Conservation (phyloP, 2,888 invertebrate species). For the Eupithecia tripunctaria region DNA sequence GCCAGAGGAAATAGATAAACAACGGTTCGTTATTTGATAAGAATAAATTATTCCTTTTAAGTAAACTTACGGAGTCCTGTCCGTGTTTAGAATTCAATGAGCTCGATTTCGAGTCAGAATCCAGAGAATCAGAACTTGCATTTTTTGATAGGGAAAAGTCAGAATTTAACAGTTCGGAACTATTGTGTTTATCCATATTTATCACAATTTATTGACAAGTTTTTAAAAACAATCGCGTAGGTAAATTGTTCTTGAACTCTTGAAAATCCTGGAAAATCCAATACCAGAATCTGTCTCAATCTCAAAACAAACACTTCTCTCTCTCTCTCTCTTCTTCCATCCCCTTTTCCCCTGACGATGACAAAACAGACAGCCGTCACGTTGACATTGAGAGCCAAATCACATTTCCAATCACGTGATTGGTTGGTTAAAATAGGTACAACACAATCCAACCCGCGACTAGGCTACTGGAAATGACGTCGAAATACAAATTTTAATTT, state of each 20-base stretch:
- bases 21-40: constrained; percentile 50
- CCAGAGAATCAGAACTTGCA: constrained; percentile 91
- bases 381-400: not conserved
- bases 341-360: not conserved
- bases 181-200: constrained; percentile 87
- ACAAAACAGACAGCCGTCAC: not conserved
- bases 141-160: constrained; percentile 89
- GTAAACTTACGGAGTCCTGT: constrained; percentile 90
- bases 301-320: not conserved
- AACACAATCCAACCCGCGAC: not conserved
- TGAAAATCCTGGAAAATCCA: not conserved
- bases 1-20: constrained; percentile 67
- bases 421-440: not conserved
- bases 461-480: not conserved
- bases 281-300: not conserved
- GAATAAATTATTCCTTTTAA: constrained; percentile 58
- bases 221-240: not conserved
- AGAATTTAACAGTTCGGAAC: constrained; percentile 86
- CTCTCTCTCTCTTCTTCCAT: not conserved
- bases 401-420: not conserved
- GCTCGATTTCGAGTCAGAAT: constrained; percentile 93
- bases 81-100: constrained; percentile 93
- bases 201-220: constrained; percentile 2
- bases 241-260: not conserved
- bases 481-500: not conserved